Evolutionary conservation across 2,888 invertebrate species (phyloP).

Genomic region (Drosophila mettleri): DNA sequence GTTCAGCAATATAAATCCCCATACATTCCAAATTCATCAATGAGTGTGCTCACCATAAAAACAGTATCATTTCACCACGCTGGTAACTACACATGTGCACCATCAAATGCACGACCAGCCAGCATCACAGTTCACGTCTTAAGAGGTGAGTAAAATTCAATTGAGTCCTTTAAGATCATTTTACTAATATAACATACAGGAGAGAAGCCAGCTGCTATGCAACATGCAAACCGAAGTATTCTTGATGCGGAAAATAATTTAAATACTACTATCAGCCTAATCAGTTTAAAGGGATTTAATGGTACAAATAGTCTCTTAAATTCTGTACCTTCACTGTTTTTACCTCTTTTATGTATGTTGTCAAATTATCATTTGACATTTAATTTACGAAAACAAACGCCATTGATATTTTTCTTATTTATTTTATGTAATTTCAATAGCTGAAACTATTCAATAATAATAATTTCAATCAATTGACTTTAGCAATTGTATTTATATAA

Average conservation of each 20-base stretch:
- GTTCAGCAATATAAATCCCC: slow-evolving; percentile 72
- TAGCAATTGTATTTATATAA: slow-evolving; percentile 55
- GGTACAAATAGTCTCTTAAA: slow-evolving; percentile 44
- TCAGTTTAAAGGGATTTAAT: slow-evolving; percentile 60
- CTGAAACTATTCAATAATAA: slow-evolving; percentile 57
- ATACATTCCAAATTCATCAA: slow-evolving; percentile 80
- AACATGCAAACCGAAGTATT: slow-evolving; percentile 84
- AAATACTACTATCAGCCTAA: slow-evolving; percentile 67
- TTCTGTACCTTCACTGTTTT: slow-evolving; percentile 38
- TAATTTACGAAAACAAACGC: slow-evolving; percentile 31
- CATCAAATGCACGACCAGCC: slow-evolving; percentile 91
- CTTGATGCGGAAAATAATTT: slow-evolving; percentile 79
- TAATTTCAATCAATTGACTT: slow-evolving; percentile 54
- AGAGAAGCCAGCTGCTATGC: slow-evolving; percentile 85
- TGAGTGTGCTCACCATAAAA: slow-evolving; percentile 89
- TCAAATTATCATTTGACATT: slow-evolving; percentile 36
- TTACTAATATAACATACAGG: slow-evolving; percentile 59
- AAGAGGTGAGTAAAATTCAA: slow-evolving; percentile 86
- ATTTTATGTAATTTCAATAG: slow-evolving; percentile 51
- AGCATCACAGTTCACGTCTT: slow-evolving; percentile 91
- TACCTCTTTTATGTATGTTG: slow-evolving; percentile 55
- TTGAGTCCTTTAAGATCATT: not conserved
- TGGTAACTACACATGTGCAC: slow-evolving; percentile 93
- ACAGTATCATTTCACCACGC: slow-evolving; percentile 88
- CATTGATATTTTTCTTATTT: slow-evolving; percentile 50